Percentiles rank a stretch among this genome's conserved stretches.
These are phyloP conservation scores for Aphidoletes aphidimyza DNA, from an alignment of 2,888 invertebrate genomes.

Conservation along the genomic window DNA sequence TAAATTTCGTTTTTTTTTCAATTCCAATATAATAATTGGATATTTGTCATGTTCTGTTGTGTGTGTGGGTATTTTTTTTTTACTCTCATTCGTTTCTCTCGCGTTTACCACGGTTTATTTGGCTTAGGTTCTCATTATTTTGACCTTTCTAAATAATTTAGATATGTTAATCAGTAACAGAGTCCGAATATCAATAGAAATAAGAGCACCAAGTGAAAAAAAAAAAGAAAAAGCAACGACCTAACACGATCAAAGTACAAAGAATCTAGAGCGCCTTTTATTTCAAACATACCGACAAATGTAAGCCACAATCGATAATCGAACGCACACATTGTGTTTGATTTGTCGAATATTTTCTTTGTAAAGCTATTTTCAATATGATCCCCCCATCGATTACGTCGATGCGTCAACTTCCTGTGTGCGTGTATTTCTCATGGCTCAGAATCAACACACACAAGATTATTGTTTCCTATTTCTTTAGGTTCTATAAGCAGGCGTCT, in stretches of 20 bases:
- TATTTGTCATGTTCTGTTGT: not conserved
- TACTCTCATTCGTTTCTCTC: too few relatives aligned
- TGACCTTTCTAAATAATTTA: constrained; percentile 8
- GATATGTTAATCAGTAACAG: not conserved
- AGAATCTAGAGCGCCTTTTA: not conserved
- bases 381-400: not conserved
- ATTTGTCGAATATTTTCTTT: not conserved
- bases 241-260: not conserved
- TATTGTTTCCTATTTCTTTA: not conserved
- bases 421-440: too few relatives aligned
- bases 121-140: not conserved
- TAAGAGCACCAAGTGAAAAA: too few relatives aligned
- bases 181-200: too few relatives aligned
- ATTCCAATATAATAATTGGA: not conserved
- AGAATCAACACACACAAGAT: not conserved
- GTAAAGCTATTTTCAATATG: not conserved
- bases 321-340: not conserved
- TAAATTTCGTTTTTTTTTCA: not conserved
- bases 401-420: not conserved
- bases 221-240: not conserved
- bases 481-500: too few relatives aligned
- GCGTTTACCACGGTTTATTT: not conserved
- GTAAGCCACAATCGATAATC: not conserved
- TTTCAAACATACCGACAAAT: not conserved
- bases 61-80: not conserved